Evolutionary conservation across 2,113 vertebrate species (phyloP), one percentile per base, ranked within the genome.

Genomic region (Paratilapia polleni): DNA sequence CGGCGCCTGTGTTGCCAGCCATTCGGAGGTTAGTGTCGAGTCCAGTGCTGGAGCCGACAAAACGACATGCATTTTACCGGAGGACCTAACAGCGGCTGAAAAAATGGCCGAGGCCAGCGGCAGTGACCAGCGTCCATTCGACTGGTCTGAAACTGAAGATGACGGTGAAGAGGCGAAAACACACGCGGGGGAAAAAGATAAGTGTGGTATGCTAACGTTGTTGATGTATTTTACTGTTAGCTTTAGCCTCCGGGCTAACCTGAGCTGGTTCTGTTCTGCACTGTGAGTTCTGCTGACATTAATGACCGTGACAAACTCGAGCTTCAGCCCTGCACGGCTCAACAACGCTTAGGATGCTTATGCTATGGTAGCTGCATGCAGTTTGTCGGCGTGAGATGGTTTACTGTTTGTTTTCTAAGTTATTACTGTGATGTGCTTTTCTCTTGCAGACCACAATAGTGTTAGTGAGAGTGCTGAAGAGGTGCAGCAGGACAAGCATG

Each of bases 81-180:
- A 90, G 64, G 86, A 93, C 36, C 80, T 36, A 60, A 60, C 56
- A 14, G 28, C 84, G 80, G 49, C 70, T 2, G 88, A 78, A 75
- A 92, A 88, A 43, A 92, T 87, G 85, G 86, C 89, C 84, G 90
- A 86, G 58, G 78, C 87, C 81, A 22, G 83, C 8, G 82, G 36
- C 28, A 20, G 41, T 58, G 83, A 91, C 2, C 80, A 87, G 60
- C 63, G 74, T 60, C 83, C 41, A 31, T 91, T 85, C 5, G 85
- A 86, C 79, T 94, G 92, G 89, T 94, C 92, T 3, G 92, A 93
- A 62, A 20, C 91, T 6, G 94, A 94, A 54, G 92, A 92, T 4
- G 81, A 84, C 31, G 62, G 62, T 1, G 86, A 56, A 24, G 77
- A 85, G 57, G 10, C 49, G 70, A 41, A 61, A 77, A 60, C 66